Evolutionary conservation across 2,113 vertebrate genomes (phyloP), one percentile per base, ranked within the genome.

Genomic region (Albula glossodonta): DNA sequence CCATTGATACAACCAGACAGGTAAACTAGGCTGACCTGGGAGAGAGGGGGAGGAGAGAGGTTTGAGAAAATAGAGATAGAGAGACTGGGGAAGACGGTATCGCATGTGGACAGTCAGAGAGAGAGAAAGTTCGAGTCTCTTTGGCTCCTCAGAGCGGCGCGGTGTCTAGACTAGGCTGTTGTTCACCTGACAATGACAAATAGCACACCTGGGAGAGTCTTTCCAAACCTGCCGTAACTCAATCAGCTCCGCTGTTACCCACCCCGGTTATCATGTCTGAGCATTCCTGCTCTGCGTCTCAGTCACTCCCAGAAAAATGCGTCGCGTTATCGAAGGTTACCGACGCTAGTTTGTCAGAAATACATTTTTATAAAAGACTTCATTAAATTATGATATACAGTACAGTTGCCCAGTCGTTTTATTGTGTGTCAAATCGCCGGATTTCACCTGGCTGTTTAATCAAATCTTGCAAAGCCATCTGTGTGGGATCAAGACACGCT

Each of bases 371-470:
- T 63, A 31, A 74, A 74, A 74, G 9, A 74, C 22, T 31, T 31
- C 70, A 74, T 74, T 25, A 74, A 25, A n/a, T 41, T 41, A 41
- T 41, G 31, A 41, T 41, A 41, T 41, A 41, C 31, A 41, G 31
- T 74, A 31, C 70, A 22, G n/a, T 5, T 22, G 17, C n/a, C 70
- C 8, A 5, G 19, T 74, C 22, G 8, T 74, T 74, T 74, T 9
- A 74, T 25, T 74, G n/a, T 31, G n/a, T 74, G 70, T 74, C 70
- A 74, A 74, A 74, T 31, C 70, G 9, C 2, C n/a, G n/a, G 70
- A 74, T 74, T 74, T 74, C 70, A 74, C n/a, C n/a, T 22, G 22
- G 70, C 22, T n/a, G n/a, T 74, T 74, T 74, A 74, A 74, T 74
- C 70, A 74, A 74, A n/a, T 31, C 70, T 74, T 19, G 7, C 17